Conservation (phyloP, 2,888 invertebrate genomes). For the Sisyra nigra region DNA sequence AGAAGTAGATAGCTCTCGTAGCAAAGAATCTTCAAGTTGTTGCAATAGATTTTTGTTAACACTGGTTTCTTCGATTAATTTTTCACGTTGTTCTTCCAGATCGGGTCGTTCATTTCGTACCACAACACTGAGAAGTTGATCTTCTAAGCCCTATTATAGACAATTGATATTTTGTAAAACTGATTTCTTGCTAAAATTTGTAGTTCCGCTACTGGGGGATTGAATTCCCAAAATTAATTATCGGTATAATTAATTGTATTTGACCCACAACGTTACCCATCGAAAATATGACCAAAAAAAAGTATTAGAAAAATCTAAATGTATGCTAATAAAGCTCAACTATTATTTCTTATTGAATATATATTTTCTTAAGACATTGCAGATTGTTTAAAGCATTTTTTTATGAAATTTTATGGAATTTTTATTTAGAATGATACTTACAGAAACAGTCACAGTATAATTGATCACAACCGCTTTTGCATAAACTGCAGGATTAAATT, state of each 20-base stretch:
- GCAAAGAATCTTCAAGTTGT: slow-evolving; percentile 69
- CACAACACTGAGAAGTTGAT: slow-evolving; percentile 78
- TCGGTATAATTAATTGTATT: neutral
- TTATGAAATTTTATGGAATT: too few relatives aligned
- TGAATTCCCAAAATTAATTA: too few relatives aligned
- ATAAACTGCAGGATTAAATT: slow-evolving; percentile 72
- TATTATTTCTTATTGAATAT: too few relatives aligned
- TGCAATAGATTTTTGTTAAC: slow-evolving; percentile 72
- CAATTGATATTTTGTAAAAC: neutral
- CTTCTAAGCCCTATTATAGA: slow-evolving; percentile 57
- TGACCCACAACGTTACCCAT: neutral
- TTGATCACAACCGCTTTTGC: slow-evolving; percentile 82
- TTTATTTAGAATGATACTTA: slow-evolving; percentile 24
- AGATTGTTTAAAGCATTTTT: too few relatives aligned
- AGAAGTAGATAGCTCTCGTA: slow-evolving; percentile 70
- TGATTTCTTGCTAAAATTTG: too few relatives aligned
- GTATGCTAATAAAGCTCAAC: too few relatives aligned
- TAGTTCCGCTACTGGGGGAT: too few relatives aligned
- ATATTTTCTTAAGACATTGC: too few relatives aligned
- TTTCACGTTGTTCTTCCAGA: slow-evolving; percentile 74
- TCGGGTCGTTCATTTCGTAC: slow-evolving; percentile 76
- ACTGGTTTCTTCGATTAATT: slow-evolving; percentile 67
- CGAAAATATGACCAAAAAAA: neutral
- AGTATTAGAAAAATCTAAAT: too few relatives aligned
- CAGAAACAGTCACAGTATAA: slow-evolving; percentile 74